phyloP scores from a whole-genome alignment of 2,888 invertebrate species.

The Volucella zonaria region DNA sequence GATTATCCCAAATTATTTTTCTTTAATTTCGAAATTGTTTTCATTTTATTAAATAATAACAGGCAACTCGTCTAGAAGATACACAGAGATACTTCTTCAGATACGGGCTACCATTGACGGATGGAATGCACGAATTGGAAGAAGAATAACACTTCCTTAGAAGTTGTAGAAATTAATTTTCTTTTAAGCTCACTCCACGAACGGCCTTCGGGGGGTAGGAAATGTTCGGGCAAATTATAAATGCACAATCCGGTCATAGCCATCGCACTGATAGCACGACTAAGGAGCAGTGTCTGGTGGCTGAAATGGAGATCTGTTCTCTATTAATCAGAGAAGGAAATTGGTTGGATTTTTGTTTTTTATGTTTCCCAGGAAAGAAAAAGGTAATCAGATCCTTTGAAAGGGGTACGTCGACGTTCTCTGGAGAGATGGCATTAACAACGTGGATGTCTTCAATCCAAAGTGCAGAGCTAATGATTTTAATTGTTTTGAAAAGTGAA shows the following conservation, averaged over 20 bases:
- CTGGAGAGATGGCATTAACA: constrained; percentile 12
- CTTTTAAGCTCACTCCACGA: constrained; percentile 57
- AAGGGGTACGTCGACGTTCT: constrained; percentile 52
- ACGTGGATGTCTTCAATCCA: constrained; percentile 32
- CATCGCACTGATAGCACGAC: constrained; percentile 35
- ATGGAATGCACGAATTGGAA: constrained; percentile 26
- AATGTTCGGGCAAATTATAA: constrained; percentile 55
- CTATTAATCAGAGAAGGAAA: constrained; percentile 49
- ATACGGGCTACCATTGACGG: constrained; percentile 17
- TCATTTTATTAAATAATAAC: constrained; percentile 71
- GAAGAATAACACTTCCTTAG: constrained; percentile 69
- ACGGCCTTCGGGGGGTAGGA: constrained; percentile 9
- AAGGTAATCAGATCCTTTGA: constrained; percentile 41
- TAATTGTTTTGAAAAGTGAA: constrained; percentile 62
- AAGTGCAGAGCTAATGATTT: constrained; percentile 57
- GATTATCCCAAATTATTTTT: constrained; percentile 74
- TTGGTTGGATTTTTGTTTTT: constrained; percentile 45
- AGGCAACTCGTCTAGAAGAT: constrained; percentile 28
- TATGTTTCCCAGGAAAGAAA: constrained; percentile 2
- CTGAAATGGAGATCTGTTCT: constrained; percentile 30
- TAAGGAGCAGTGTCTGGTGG: constrained; percentile 16
- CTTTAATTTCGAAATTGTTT: constrained; percentile 74
- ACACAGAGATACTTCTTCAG: not conserved
- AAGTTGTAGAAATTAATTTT: constrained; percentile 71
- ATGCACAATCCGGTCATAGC: constrained; percentile 64